Conservation (phyloP, 2,888 invertebrate genomes). For the Eristalis tenax region DNA sequence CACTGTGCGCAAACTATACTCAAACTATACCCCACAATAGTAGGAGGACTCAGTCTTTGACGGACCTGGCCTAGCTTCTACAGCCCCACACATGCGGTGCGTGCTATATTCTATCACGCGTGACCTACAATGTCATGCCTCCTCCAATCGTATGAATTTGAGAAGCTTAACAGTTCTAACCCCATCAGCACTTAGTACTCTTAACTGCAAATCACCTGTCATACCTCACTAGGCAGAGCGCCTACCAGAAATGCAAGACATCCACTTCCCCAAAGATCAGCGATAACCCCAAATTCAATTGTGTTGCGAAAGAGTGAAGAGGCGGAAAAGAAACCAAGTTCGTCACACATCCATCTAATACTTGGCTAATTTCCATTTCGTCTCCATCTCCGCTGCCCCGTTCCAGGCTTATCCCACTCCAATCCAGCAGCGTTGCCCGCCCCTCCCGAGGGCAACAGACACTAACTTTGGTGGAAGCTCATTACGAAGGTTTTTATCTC, state of each 20-base stretch:
- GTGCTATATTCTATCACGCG: too few relatives aligned
- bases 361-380: conserved; percentile 44
- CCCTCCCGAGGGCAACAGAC: background rate
- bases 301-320: conserved; percentile 6
- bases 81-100: too few relatives aligned
- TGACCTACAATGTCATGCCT: too few relatives aligned
- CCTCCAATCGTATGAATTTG: too few relatives aligned
- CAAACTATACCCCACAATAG: too few relatives aligned
- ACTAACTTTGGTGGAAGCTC: conserved; percentile 39
- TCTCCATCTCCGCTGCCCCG: conserved; percentile 3
- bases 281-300: conserved; percentile 38
- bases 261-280: conserved; percentile 36
- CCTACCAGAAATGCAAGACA: background rate
- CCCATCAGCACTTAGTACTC: background rate
- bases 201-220: background rate
- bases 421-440: background rate
- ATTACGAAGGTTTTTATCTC: conserved; percentile 45
- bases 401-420: background rate
- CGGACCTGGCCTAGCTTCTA: too few relatives aligned
- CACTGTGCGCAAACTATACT: too few relatives aligned
- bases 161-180: too few relatives aligned
- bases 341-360: conserved; percentile 62
- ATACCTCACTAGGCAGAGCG: background rate
- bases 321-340: background rate
- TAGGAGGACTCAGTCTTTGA: too few relatives aligned